Base-by-base conservation (phyloP, 2,113 vertebrate species). In the Leptodactylus fuscus region DNA sequence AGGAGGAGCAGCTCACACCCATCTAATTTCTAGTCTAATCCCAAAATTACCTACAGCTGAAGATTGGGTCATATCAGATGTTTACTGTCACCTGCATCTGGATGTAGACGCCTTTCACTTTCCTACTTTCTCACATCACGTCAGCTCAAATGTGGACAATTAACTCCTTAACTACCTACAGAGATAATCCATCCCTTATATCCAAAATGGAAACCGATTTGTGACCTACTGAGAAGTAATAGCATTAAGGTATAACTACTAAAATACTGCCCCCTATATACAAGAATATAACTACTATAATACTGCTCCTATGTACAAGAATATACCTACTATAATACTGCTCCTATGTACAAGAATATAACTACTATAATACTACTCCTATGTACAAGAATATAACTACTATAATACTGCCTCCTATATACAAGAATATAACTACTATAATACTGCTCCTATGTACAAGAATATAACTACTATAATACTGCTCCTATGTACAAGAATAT, bases 81-180 rank as follows among this genome's bases (percentile, higher is more conserved):
- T 83, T 44, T 58, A 36, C 20, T 20, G n/a, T 44, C 44, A 24
- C 69, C 49, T 38, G 11, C n/a, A 3, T 58, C 65, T 53, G 32
- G 60, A 24, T 18, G 2, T 24, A 18, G 32, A 34, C 20, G 27
- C 38, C 15, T 24, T 13, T 34, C 71, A n/a, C 81, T 2, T 51
- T 32, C 32, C 10, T 32, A 20, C 80, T 49, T 58, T 38, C 71
- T 75, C 82, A 62, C 82, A 22, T 75, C 62, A 83, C 82, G 60
- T 55, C 18, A 32, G 46, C 13, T 9, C 65, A 70, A 20, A 48
- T 74, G 48, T 53, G n/a, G 58, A n/a, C 12, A 29, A 46, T 62
- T 46, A 81, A 65, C 79, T 60, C 79, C 8, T 67, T 24, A 27
- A 48, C 18, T 9, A 22, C 60, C 24, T 20, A 36, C 18, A 11